phyloP scores from a whole-genome alignment of 2,888 invertebrate genomes.

The Cyclophora albipunctata region DNA sequence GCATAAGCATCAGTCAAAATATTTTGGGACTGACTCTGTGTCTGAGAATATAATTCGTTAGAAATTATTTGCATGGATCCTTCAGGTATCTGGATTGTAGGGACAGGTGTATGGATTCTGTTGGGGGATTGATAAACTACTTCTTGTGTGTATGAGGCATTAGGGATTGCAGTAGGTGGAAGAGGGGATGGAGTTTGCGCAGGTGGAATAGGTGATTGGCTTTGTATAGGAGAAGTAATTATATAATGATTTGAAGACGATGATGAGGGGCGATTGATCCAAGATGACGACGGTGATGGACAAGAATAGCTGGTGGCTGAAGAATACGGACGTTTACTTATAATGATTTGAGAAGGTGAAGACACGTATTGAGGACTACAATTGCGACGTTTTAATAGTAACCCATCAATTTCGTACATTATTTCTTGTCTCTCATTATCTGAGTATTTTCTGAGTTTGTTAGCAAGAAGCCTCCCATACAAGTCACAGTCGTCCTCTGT shows the following conservation, averaged over 20 bases:
- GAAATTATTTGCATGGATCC: conserved; percentile 6
- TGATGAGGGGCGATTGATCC: conserved; percentile 9
- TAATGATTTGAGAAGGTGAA: conserved; percentile 11
- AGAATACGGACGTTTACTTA: conserved; percentile 13
- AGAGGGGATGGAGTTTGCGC: conserved; percentile 10
- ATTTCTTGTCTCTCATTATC: conserved; percentile 21
- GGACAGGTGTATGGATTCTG: conserved; percentile 14
- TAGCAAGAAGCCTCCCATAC: conserved; percentile 21
- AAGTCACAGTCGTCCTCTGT: conserved; percentile 16
- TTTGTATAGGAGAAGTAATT: conserved; percentile 13
- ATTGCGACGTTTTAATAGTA: conserved; percentile 14
- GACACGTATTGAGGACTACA: conserved; percentile 11
- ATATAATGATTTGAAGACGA: conserved; percentile 2
- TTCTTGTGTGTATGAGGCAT: conserved; percentile 11
- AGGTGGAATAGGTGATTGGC: conserved; percentile 11
- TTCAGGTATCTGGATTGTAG: conserved; percentile 14
- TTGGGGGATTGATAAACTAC: conserved; percentile 15
- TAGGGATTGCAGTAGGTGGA: conserved; percentile 11
- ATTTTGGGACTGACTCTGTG: conserved; percentile 6
- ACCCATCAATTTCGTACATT: conserved; percentile 22
- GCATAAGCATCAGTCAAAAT: conserved; percentile 14
- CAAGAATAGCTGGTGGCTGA: conserved; percentile 10
- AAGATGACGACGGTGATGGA: conserved; percentile 8
- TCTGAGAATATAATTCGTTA: conserved; percentile 8
- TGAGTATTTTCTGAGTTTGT: conserved; percentile 21